phyloP scores from a whole-genome alignment of 2,797 vertebrate genomes.

The Cossypha niveicapilla region DNA sequence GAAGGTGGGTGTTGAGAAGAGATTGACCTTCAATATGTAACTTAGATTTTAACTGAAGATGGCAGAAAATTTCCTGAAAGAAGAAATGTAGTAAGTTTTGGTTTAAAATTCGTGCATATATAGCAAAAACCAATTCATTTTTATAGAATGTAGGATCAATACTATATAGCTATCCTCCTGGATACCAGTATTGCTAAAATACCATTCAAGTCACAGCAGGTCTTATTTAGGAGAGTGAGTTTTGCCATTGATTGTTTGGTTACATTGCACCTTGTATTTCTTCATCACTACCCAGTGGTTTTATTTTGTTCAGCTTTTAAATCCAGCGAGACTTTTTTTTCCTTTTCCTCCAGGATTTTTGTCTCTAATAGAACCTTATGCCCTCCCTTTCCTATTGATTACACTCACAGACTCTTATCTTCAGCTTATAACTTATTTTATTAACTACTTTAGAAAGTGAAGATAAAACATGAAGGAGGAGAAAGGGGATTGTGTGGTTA shows the following conservation, averaged over 20 bases:
- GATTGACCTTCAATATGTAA: background rate
- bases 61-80: slow-evolving; percentile 30
- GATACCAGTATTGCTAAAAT: slow-evolving; percentile 16
- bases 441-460: background rate
- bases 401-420: background rate
- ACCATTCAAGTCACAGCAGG: background rate
- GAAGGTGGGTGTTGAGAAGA: background rate
- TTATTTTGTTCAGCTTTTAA: background rate
- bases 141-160: background rate
- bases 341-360: background rate
- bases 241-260: slow-evolving; percentile 27
- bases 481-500: slow-evolving; percentile 11
- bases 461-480: background rate
- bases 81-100: background rate
- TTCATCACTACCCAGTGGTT: background rate
- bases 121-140: slow-evolving; percentile 22
- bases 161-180: background rate
- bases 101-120: background rate
- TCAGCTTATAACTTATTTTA: slow-evolving; percentile 10
- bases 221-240: background rate
- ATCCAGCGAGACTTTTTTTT: background rate
- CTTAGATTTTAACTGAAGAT: slow-evolving; percentile 12
- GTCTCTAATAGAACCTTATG: background rate
- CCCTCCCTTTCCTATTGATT: background rate
- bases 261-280: slow-evolving; percentile 1